These are phyloP conservation scores for Odocoileus virginianus DNA, from an alignment of 2,113 vertebrate species.

Conservation along the genomic window DNA sequence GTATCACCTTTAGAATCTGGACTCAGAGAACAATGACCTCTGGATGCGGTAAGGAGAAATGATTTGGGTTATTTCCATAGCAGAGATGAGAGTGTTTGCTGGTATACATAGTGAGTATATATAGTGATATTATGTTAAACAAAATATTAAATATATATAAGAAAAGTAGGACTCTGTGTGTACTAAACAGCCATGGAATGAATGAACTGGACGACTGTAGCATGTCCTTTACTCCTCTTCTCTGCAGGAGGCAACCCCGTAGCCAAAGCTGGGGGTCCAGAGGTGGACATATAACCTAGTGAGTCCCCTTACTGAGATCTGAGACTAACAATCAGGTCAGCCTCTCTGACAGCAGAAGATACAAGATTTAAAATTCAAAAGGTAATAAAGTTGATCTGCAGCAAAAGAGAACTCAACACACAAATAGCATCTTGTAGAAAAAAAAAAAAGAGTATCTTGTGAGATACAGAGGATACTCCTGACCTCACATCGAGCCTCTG, in stretches of 20 bases:
- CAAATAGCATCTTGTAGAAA: background rate
- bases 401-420: background rate
- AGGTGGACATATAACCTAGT: background rate
- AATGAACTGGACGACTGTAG: background rate
- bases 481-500: background rate
- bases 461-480: background rate
- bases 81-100: background rate
- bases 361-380: conserved; percentile 10
- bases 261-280: background rate
- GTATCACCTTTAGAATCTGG: background rate
- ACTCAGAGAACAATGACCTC: conserved; percentile 7
- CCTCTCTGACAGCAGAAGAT: background rate
- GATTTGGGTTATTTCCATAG: background rate
- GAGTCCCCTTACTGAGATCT: background rate
- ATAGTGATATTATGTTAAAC: background rate
- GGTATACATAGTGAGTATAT: background rate
- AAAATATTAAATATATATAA: background rate
- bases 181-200: background rate
- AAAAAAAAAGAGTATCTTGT: background rate
- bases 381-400: background rate
- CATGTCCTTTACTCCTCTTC: background rate
- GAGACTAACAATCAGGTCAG: background rate
- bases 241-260: background rate
- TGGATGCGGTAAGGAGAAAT: background rate
- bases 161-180: background rate